Evolutionary conservation across 2,888 invertebrate genomes (phyloP).

Genomic region (Helleia helle): DNA sequence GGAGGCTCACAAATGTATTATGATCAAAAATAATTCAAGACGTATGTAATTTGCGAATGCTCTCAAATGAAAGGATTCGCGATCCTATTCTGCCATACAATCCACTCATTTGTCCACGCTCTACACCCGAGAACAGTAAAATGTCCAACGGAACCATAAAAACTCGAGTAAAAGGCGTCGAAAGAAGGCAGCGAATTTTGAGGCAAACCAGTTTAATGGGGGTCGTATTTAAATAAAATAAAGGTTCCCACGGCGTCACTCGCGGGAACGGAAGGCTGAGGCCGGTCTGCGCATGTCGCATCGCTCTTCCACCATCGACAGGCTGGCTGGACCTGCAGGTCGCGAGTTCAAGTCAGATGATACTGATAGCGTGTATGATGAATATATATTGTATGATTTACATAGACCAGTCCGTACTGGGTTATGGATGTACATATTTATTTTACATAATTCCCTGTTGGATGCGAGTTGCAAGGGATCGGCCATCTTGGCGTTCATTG

Average conservation of each 20-base stretch:
- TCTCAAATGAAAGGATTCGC: constrained; percentile 42
- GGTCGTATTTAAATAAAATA: constrained; percentile 74
- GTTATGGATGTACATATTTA: too few relatives aligned
- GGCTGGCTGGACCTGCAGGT: too few relatives aligned
- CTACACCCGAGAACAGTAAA: constrained; percentile 63
- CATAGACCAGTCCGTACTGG: too few relatives aligned
- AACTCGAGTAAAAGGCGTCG: constrained; percentile 73
- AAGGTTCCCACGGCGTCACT: constrained; percentile 70
- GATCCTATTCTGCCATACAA: constrained; percentile 41
- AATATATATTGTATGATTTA: too few relatives aligned
- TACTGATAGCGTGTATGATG: too few relatives aligned
- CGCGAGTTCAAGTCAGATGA: too few relatives aligned
- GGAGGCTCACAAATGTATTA: constrained; percentile 7
- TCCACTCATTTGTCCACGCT: constrained; percentile 43
- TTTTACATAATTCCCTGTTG: too few relatives aligned
- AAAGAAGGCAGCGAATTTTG: constrained; percentile 74
- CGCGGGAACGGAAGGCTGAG: constrained; percentile 74
- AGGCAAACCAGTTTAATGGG: constrained; percentile 73
- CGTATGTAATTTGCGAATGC: constrained; percentile 26
- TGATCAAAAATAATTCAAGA: constrained; percentile 22
- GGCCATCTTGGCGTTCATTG: too few relatives aligned
- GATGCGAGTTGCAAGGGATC: too few relatives aligned
- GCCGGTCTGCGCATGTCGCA: constrained; percentile 53
- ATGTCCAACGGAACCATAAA: constrained; percentile 73
- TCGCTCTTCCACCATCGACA: too few relatives aligned